Evolutionary conservation across 2,888 invertebrate genomes (phyloP), one percentile per base, ranked within the genome.

Genomic region (Timema podura): DNA sequence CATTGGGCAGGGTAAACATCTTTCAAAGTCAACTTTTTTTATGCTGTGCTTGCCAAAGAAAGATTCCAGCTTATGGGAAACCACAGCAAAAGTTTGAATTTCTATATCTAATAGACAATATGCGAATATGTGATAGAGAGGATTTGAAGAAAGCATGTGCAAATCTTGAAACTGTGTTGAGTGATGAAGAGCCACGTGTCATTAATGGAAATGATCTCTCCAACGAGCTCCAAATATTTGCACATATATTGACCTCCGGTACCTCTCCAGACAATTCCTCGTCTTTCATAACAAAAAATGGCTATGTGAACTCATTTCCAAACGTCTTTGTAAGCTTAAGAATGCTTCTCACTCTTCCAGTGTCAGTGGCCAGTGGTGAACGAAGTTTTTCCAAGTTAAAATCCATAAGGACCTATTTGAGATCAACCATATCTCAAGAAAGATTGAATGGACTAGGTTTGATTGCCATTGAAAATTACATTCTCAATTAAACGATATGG

Each of bases 251-350:
- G 11, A 6, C 15, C n/a, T 10, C 65, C 49, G 69, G 65, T 30
- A 69, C 45, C 30, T 69, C 65, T 66, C 69, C 57, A 46, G 2
- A 13, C 46, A 51, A 49, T 30, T 54, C 57, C 54, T 54, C 45
- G 69, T 66, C 69, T 11, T 69, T 51, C 54, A 54, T 66, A 45
- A 69, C 59, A 54, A 66, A 69, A 69, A 66, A 65, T 57, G 47
- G 13, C 30, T 66, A 65, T 66, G 45, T 61, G 57, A 7, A 64
- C 1, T 45, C 47, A 57, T 64, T 68, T 46, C 64, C 64, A 47
- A 68, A 57, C 5, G 13, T 68, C 57, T 68, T 59, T 68, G 68
- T 68, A 16, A 7, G 2, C 47, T 68, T 68, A 54, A 68, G 3
- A 68, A 68, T 57, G 0, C 57, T 57, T 68, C 45, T 68, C 1